phyloP scores from a whole-genome alignment of 2,888 invertebrate species.

The Spilarctia lutea region DNA sequence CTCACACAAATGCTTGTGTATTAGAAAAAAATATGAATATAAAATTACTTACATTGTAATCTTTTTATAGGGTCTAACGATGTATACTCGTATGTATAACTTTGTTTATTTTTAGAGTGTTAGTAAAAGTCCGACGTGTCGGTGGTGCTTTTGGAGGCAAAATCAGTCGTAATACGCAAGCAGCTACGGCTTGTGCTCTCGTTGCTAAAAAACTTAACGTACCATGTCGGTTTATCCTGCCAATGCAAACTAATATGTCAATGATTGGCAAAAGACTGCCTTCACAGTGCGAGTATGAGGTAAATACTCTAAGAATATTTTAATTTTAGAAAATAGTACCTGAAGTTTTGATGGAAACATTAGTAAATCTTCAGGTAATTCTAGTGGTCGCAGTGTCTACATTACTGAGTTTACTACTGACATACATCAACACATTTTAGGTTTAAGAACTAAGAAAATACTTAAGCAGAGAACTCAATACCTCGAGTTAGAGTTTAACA shows the following conservation, averaged over 20 bases:
- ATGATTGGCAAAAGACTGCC: slow-evolving; percentile 85
- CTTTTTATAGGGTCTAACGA: not conserved
- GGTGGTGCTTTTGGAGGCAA: slow-evolving; percentile 90
- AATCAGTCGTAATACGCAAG: slow-evolving; percentile 85
- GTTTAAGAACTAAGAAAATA: too few species aligned
- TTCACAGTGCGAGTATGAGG: slow-evolving; percentile 86
- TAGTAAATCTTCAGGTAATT: too few species aligned
- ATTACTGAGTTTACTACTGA: too few species aligned
- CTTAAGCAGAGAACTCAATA: too few species aligned
- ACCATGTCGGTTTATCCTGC: slow-evolving; percentile 88
- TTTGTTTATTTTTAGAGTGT: slow-evolving; percentile 73
- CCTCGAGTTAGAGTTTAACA: too few species aligned
- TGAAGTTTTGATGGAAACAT: not conserved
- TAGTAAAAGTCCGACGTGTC: slow-evolving; percentile 87
- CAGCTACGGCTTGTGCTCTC: slow-evolving; percentile 88
- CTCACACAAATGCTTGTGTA: not conserved
- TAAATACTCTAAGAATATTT: slow-evolving; percentile 50
- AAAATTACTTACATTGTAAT: not conserved
- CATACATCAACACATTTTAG: too few species aligned
- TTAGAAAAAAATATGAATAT: not conserved
- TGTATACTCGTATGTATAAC: too few species aligned
- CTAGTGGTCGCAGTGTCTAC: too few species aligned
- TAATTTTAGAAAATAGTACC: not conserved
- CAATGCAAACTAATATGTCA: slow-evolving; percentile 88
- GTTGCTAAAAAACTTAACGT: slow-evolving; percentile 85